Conservation (phyloP, 2,113 vertebrate genomes). For the Macroglossus sobrinus region DNA sequence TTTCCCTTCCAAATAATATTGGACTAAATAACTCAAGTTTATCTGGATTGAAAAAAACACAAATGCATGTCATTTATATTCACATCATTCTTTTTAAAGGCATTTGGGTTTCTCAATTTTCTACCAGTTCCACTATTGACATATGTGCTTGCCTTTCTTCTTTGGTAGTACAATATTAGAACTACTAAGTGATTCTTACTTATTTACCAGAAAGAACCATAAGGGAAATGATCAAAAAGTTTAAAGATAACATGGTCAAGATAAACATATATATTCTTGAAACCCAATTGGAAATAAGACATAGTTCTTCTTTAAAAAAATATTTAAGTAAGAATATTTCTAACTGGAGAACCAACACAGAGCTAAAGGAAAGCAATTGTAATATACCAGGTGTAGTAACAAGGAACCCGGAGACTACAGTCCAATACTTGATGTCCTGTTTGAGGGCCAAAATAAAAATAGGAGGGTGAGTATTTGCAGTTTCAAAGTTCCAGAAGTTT, state of each 20-base stretch:
- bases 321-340: background rate
- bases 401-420: background rate
- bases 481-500: background rate
- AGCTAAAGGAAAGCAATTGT: background rate
- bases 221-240: constrained; percentile 38
- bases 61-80: constrained; percentile 16
- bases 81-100: constrained; percentile 45
- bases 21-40: constrained; percentile 55
- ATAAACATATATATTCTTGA: constrained; percentile 20
- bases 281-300: constrained; percentile 32
- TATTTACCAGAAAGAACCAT: constrained; percentile 56
- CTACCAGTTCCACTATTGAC: constrained; percentile 33
- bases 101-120: constrained; percentile 39
- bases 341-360: background rate
- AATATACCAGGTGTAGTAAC: background rate
- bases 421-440: background rate
- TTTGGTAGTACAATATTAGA: constrained; percentile 37
- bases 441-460: background rate
- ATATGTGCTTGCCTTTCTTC: constrained; percentile 11
- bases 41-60: background rate
- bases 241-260: background rate
- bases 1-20: constrained; percentile 58
- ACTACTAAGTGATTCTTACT: constrained; percentile 47
- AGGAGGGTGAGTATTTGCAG: background rate
- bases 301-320: background rate